Evolutionary conservation across 92 coral and sea anemone genomes (phyloP).

Genomic region (Epizoanthus scotinus): DNA sequence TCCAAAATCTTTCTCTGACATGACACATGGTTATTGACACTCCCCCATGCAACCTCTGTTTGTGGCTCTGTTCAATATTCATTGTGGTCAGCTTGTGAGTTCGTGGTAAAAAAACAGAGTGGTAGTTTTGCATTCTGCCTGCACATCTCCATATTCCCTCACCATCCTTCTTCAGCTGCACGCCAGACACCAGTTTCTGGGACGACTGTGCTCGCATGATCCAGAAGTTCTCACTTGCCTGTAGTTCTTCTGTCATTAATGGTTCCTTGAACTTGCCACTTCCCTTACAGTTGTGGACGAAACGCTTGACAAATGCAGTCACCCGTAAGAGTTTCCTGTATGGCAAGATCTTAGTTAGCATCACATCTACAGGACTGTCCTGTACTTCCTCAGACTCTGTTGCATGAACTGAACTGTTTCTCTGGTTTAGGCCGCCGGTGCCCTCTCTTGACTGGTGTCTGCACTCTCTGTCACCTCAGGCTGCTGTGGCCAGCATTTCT

Average conservation of each 20-base stretch:
- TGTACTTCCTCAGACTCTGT: neutral
- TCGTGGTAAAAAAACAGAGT: constrained; percentile 54
- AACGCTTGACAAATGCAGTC: constrained; percentile 52
- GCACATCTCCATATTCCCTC: constrained; percentile 37
- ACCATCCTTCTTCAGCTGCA: constrained; percentile 12
- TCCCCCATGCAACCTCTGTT: constrained; percentile 62
- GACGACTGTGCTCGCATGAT: constrained; percentile 30
- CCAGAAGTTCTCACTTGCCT: constrained; percentile 23
- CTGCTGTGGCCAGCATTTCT: constrained; percentile 53
- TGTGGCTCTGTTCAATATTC: constrained; percentile 43
- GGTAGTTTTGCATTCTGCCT: constrained; percentile 38
- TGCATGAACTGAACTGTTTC: too few species aligned
- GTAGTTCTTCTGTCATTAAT: constrained; percentile 38
- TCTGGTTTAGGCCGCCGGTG: too few species aligned
- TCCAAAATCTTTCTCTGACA: constrained; percentile 61
- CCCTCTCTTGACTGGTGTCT: constrained; percentile 44
- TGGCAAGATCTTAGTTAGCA: neutral
- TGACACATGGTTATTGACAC: constrained; percentile 54
- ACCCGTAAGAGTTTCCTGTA: constrained; percentile 46
- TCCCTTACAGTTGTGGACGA: constrained; percentile 42
- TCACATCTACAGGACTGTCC: neutral
- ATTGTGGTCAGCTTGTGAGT: constrained; percentile 25
- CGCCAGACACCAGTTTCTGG: neutral
- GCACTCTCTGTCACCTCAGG: constrained; percentile 43
- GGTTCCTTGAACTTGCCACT: constrained; percentile 27